These are phyloP conservation scores for Saccostrea glomerata DNA, from an alignment of 1,140 invertebrate species.

Conservation along the genomic window DNA sequence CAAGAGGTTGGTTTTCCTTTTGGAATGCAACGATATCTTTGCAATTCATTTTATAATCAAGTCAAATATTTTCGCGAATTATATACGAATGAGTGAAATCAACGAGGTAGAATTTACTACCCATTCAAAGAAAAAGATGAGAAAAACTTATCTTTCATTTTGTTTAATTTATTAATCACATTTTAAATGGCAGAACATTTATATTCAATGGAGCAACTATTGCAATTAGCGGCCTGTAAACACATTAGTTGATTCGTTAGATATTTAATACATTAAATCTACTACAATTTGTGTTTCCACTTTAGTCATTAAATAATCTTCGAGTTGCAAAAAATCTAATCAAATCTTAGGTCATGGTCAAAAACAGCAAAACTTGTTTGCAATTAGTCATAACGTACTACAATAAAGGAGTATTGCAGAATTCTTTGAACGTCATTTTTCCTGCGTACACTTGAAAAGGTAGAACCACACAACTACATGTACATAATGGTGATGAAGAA, in stretches of 20 bases:
- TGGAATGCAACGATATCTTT: background rate
- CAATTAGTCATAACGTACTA: background rate
- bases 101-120: background rate
- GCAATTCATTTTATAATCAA: background rate
- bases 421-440: background rate
- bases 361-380: slow-evolving; percentile 11
- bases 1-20: background rate
- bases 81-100: background rate
- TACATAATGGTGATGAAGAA: slow-evolving; percentile 16
- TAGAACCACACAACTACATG: background rate
- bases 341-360: slow-evolving; percentile 16
- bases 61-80: background rate
- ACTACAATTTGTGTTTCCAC: background rate
- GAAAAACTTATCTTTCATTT: background rate
- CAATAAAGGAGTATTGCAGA: slow-evolving; percentile 6
- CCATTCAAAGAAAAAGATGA: background rate
- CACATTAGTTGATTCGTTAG: background rate
- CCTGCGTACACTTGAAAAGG: background rate
- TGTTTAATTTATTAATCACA: slow-evolving; percentile 30
- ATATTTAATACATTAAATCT: slow-evolving; percentile 12
- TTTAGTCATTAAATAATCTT: slow-evolving; percentile 1
- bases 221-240: background rate
- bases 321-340: background rate
- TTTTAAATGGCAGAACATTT: slow-evolving; percentile 32
- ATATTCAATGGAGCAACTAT: background rate